Evolutionary conservation across 2,888 invertebrate genomes (phyloP).

Genomic region (Xestia ashworthii): DNA sequence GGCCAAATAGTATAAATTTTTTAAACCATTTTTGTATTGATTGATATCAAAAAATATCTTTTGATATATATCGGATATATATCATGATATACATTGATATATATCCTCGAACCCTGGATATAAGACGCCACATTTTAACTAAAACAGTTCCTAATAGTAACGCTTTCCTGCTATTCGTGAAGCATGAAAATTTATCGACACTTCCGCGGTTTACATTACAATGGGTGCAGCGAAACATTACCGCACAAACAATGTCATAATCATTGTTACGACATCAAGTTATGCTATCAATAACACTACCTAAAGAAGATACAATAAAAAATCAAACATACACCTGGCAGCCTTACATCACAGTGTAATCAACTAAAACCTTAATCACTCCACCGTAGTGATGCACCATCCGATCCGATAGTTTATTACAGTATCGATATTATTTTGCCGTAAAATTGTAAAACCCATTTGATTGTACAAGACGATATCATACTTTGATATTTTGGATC

Average conservation of each 20-base stretch:
- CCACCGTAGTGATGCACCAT: background rate
- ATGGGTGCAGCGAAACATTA: slow-evolving; percentile 28
- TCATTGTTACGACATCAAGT: slow-evolving; percentile 29
- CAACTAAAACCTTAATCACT: slow-evolving; percentile 32
- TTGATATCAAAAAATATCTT: too few species aligned
- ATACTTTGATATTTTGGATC: background rate
- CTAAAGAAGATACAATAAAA: slow-evolving; percentile 38
- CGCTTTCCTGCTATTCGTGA: background rate
- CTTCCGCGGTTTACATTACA: slow-evolving; percentile 23
- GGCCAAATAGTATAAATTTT: too few species aligned
- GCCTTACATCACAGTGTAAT: slow-evolving; percentile 29
- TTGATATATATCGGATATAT: too few species aligned
- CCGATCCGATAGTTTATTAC: background rate
- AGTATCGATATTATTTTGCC: background rate
- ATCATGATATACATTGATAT: too few species aligned
- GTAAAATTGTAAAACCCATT: too few species aligned
- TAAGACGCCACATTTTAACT: background rate
- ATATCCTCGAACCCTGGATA: too few species aligned
- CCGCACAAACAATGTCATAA: slow-evolving; percentile 24
- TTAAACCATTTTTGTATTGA: too few species aligned
- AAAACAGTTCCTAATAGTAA: slow-evolving; percentile 1
- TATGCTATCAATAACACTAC: slow-evolving; percentile 36
- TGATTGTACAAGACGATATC: background rate
- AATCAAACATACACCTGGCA: slow-evolving; percentile 46
- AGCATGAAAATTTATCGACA: background rate